phyloP scores from a whole-genome alignment of 2,113 vertebrate genomes.

The Choloepus hoffmanni region DNA sequence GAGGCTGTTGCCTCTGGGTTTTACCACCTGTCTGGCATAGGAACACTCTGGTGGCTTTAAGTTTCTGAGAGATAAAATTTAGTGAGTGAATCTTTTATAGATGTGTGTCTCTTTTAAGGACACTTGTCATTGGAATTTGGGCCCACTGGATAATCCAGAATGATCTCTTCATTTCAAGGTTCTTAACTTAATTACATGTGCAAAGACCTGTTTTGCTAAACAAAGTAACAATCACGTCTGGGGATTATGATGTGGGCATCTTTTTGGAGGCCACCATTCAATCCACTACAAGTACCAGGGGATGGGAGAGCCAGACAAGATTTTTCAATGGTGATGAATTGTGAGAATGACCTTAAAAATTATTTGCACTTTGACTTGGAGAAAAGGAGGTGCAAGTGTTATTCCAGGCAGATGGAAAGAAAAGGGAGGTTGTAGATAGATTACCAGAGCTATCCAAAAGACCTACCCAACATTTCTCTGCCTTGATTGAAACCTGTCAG shows the following conservation, averaged over 20 bases:
- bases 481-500: not conserved
- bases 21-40: too few species aligned
- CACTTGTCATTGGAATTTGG: not conserved
- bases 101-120: not conserved
- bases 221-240: not conserved
- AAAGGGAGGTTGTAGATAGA: not conserved
- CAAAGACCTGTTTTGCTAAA: not conserved
- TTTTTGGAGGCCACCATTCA: not conserved
- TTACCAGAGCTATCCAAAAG: not conserved
- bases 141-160: not conserved
- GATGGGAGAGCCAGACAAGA: not conserved
- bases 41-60: too few species aligned
- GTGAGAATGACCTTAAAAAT: not conserved
- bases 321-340: not conserved
- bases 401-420: not conserved
- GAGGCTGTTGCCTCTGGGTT: too few species aligned
- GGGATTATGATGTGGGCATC: not conserved
- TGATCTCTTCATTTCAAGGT: not conserved
- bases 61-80: too few species aligned
- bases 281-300: not conserved
- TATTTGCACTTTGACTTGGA: not conserved
- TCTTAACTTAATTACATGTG: not conserved
- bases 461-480: not conserved
- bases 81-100: too few species aligned
- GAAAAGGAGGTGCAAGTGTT: not conserved